Evolutionary conservation across 1,140 invertebrate species (phyloP).

Genomic region (Hermetia illucens): DNA sequence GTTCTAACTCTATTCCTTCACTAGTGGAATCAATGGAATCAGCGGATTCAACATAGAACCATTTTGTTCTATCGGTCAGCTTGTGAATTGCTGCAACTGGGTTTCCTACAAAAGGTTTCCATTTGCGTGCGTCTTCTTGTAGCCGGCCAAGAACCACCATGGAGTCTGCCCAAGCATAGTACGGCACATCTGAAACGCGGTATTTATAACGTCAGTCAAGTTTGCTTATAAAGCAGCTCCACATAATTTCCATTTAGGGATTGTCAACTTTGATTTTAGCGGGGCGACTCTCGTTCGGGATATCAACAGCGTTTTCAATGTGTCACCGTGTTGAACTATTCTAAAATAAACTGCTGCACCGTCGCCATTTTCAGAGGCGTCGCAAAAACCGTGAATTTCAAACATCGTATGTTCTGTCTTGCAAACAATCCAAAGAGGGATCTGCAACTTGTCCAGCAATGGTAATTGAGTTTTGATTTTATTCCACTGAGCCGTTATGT

Average conservation of each 20-base stretch:
- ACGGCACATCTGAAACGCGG: conserved; percentile 2
- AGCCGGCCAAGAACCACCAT: conserved; percentile 16
- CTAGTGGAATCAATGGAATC: conserved; percentile 16
- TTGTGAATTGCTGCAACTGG: conserved; percentile 14
- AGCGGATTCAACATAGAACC: conserved; percentile 13
- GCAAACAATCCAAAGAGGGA: not conserved
- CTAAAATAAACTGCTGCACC: conserved; percentile 12
- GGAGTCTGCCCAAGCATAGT: conserved; percentile 12
- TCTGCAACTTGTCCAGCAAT: not conserved
- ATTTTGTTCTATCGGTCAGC: no score
- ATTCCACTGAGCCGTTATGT: not conserved
- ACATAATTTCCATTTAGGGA: no score
- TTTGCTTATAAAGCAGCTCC: no score
- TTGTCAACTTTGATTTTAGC: conserved; percentile 32
- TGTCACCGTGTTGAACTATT: no score
- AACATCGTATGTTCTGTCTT: no score
- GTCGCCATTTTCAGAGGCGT: conserved; percentile 13
- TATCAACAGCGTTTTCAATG: no score
- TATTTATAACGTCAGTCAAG: no score
- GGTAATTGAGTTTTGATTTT: not conserved
- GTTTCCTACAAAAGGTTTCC: conserved; percentile 29
- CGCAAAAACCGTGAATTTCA: conserved; percentile 14
- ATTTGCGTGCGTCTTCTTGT: no score
- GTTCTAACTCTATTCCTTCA: conserved; percentile 5
- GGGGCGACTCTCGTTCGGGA: conserved; percentile 1